phyloP scores from a whole-genome alignment of 2,113 vertebrate species.

The Leptodactylus fuscus region DNA sequence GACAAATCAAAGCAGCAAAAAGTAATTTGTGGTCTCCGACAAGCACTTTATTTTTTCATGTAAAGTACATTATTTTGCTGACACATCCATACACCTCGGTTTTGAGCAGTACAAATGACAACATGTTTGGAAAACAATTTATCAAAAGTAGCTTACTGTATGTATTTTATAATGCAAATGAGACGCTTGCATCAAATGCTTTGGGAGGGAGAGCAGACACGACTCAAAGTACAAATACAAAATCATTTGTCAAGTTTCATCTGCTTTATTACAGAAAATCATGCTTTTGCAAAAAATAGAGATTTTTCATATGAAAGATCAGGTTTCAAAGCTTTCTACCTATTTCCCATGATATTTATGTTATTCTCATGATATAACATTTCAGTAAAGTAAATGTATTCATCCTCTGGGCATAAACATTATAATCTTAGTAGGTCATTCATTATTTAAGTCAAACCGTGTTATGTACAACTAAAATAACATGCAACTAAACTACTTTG shows the following conservation, averaged over 20 bases:
- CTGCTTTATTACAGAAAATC: background rate
- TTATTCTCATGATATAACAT: background rate
- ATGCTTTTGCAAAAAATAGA: background rate
- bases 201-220: slow-evolving; percentile 21
- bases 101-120: slow-evolving; percentile 43
- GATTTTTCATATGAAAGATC: background rate
- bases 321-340: background rate
- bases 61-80: slow-evolving; percentile 52
- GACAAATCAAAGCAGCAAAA: slow-evolving; percentile 49
- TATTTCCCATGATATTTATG: background rate
- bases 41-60: slow-evolving; percentile 49
- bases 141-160: slow-evolving; percentile 49
- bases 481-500: background rate
- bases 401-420: background rate
- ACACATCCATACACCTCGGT: slow-evolving; percentile 38
- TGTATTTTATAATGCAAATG: slow-evolving; percentile 52
- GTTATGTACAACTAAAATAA: background rate
- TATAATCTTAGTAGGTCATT: background rate
- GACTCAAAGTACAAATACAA: slow-evolving; percentile 24
- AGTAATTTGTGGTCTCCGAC: slow-evolving; percentile 49
- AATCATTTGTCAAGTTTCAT: slow-evolving; percentile 27
- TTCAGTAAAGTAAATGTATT: background rate
- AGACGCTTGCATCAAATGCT: slow-evolving; percentile 14
- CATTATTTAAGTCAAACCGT: slow-evolving; percentile 10
- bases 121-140: slow-evolving; percentile 52